phyloP scores from a whole-genome alignment of 2,888 invertebrate species.

The Ennomos quercinarius region DNA sequence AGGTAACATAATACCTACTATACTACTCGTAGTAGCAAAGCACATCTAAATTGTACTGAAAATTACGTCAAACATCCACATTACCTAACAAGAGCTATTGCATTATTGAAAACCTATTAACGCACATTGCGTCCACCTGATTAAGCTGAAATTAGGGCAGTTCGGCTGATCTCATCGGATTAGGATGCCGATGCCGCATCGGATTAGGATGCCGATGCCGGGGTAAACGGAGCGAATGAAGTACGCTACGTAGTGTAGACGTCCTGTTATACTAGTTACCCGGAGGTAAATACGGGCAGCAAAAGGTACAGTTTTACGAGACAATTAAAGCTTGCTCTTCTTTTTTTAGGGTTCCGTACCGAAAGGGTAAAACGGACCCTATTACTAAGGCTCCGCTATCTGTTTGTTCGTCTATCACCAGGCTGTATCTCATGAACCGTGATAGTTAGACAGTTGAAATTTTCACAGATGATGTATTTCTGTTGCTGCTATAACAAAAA shows the following conservation, averaged over 20 bases:
- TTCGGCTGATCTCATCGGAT: slow-evolving; percentile 36
- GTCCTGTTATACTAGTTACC: neutral
- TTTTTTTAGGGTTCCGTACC: no score
- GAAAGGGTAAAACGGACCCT: no score
- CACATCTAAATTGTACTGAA: neutral
- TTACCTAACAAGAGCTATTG: slow-evolving; percentile 8
- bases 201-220: slow-evolving; percentile 32
- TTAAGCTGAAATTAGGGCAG: slow-evolving; percentile 40
- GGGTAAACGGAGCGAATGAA: slow-evolving; percentile 35
- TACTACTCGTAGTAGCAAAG: no score
- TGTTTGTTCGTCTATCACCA: no score
- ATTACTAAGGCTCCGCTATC: no score
- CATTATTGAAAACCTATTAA: slow-evolving; percentile 32
- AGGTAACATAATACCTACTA: no score
- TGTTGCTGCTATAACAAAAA: no score
- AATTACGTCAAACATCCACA: neutral
- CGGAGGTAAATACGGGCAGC: slow-evolving; percentile 7
- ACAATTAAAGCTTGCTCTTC: neutral
- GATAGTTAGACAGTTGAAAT: no score
- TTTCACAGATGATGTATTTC: no score
- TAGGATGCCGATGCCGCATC: slow-evolving; percentile 31
- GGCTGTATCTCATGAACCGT: no score
- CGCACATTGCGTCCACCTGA: slow-evolving; percentile 33
- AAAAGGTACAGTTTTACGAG: slow-evolving; percentile 3
- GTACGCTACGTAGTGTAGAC: slow-evolving; percentile 23